Evolutionary conservation across 2,113 vertebrate genomes (phyloP).

Genomic region (Catagonus wagneri): DNA sequence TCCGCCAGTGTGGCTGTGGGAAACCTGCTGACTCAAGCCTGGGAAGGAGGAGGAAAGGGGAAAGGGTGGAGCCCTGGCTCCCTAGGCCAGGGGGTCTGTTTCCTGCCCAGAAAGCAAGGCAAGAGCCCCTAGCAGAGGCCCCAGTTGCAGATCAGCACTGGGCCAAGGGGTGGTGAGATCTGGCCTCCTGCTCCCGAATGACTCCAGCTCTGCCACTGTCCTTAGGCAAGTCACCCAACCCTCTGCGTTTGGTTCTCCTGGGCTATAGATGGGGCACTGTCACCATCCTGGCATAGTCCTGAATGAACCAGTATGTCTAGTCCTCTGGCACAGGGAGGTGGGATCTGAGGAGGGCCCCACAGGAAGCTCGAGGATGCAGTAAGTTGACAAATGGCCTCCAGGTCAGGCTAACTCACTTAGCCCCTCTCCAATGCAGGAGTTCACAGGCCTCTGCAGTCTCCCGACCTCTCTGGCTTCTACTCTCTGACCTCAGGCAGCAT

Average conservation of each 20-base stretch:
- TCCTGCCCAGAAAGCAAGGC: background rate
- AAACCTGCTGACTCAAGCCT: constrained; percentile 68
- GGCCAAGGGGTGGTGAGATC: background rate
- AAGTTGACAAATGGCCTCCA: background rate
- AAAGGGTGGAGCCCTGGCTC: background rate
- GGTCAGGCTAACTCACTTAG: background rate
- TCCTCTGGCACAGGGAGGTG: background rate
- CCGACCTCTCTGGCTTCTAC: constrained; percentile 97
- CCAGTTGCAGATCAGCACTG: background rate
- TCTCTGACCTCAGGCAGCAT: constrained; percentile 94
- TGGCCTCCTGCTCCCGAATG: background rate
- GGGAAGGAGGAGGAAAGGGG: background rate
- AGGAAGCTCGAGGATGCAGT: background rate
- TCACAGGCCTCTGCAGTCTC: constrained; percentile 94
- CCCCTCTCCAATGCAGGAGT: constrained; percentile 88
- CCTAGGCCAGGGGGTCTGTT: background rate
- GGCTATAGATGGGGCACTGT: background rate
- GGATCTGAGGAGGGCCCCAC: background rate
- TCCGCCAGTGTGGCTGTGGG: constrained; percentile 72
- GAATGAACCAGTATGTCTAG: background rate
- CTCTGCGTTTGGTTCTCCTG: background rate
- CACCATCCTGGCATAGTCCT: background rate
- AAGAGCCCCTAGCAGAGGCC: background rate
- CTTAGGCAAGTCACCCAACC: background rate
- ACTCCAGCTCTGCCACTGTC: background rate